Conservation (phyloP, 2,888 invertebrate genomes). For the Hymenopus coronatus region DNA sequence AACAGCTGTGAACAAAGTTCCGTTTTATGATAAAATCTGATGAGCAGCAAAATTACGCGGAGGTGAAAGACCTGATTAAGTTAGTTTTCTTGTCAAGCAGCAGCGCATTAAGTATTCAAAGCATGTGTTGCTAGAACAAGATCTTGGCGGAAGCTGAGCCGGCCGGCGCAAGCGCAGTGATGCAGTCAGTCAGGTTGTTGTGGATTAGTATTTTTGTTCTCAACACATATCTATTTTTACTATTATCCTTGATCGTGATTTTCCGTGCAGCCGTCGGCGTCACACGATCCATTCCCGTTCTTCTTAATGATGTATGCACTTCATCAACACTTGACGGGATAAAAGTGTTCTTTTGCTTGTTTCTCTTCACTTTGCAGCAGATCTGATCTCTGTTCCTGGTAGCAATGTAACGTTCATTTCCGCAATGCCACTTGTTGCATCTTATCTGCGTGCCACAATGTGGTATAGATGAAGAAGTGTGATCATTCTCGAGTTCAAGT, state of each 20-base stretch:
- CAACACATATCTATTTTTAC: background rate
- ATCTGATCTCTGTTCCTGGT: background rate
- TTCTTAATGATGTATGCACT: background rate
- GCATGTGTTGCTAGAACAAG: background rate
- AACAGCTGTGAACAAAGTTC: background rate
- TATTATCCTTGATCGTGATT: background rate
- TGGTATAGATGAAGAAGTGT: too few relatives aligned
- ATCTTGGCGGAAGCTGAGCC: background rate
- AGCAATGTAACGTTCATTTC: background rate
- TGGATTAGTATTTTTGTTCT: background rate
- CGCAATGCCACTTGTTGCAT: too few relatives aligned
- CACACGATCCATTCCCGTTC: background rate
- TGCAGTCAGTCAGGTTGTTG: background rate
- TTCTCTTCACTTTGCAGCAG: background rate
- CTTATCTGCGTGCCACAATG: too few relatives aligned
- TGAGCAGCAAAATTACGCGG: background rate
- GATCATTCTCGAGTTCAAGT: too few relatives aligned
- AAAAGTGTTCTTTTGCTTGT: background rate
- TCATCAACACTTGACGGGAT: background rate
- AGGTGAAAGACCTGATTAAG: background rate
- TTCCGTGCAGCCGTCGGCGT: background rate
- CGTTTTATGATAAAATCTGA: background rate
- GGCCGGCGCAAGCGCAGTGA: background rate
- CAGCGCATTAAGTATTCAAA: background rate
- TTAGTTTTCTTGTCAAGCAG: background rate